Conservation (phyloP, 2,113 vertebrate species). For the Zosterops lateralis region DNA sequence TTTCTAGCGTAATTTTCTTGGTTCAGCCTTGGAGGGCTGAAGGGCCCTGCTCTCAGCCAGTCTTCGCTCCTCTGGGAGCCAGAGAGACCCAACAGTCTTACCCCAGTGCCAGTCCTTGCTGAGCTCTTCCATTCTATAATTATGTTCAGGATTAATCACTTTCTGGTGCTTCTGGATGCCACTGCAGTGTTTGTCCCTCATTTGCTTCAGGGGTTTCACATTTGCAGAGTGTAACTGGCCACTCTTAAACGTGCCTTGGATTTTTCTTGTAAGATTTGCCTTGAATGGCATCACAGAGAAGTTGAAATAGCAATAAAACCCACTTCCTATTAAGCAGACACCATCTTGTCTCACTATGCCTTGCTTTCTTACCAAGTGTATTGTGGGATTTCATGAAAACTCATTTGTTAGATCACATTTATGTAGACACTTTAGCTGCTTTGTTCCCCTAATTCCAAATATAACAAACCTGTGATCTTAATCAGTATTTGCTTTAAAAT, state of each 20-base stretch:
- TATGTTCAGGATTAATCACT: background rate
- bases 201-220: background rate
- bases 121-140: background rate
- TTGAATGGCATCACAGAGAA: background rate
- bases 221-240: background rate
- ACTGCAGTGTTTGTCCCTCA: background rate
- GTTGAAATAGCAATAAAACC: background rate
- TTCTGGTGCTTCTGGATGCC: background rate
- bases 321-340: background rate
- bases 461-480: background rate
- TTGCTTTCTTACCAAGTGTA: background rate
- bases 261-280: background rate
- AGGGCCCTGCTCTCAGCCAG: background rate
- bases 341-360: background rate
- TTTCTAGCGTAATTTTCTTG: background rate
- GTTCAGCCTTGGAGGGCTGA: background rate
- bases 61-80: background rate
- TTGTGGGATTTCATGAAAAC: background rate
- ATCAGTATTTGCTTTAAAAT: background rate
- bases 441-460: background rate
- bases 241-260: background rate
- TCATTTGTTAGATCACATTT: background rate
- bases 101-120: background rate
- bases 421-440: background rate
- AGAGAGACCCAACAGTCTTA: accelerated